Evolutionary conservation across 1,140 invertebrate genomes (phyloP).

Genomic region (Drosophila arawakana): DNA sequence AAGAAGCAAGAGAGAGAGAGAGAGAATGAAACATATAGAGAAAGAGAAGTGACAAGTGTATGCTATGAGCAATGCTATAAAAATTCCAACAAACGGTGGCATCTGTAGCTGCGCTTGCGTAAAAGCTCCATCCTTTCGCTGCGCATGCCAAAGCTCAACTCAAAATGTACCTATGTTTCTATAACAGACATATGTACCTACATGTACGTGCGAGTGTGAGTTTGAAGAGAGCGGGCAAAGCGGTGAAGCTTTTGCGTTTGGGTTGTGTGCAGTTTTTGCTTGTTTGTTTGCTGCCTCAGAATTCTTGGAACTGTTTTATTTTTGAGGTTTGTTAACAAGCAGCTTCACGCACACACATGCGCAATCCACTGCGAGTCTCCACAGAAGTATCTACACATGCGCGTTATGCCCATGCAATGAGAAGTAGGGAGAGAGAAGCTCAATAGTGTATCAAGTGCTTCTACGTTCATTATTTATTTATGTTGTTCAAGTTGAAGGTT

Average conservation of each 20-base stretch:
- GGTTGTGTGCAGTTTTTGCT: slow-evolving; percentile 62
- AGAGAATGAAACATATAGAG: not conserved
- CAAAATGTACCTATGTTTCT: not conserved
- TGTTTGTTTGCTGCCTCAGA: slow-evolving; percentile 56
- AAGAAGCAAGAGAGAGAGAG: not conserved
- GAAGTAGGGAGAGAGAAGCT: slow-evolving; percentile 11
- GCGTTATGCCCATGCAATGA: not conserved
- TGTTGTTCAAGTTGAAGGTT: slow-evolving; percentile 72
- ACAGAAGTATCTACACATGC: slow-evolving; percentile 7
- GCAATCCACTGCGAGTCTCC: slow-evolving; percentile 1
- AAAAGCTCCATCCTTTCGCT: slow-evolving; percentile 66
- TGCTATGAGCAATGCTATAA: slow-evolving; percentile 72
- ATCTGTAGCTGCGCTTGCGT: slow-evolving; percentile 64
- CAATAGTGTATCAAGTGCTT: slow-evolving; percentile 77
- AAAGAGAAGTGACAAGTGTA: slow-evolving; percentile 45
- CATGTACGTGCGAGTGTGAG: not conserved
- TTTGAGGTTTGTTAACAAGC: slow-evolving; percentile 77
- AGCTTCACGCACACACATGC: slow-evolving; percentile 41
- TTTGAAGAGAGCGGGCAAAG: not conserved
- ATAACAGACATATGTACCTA: slow-evolving; percentile 1
- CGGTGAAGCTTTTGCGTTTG: slow-evolving; percentile 2
- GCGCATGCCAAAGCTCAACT: slow-evolving; percentile 61
- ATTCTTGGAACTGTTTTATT: slow-evolving; percentile 78
- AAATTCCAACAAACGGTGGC: slow-evolving; percentile 57
- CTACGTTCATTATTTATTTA: slow-evolving; percentile 32